phyloP scores from a whole-genome alignment of 2,797 vertebrate genomes.

The Pseudochaenichthys georgianus region DNA sequence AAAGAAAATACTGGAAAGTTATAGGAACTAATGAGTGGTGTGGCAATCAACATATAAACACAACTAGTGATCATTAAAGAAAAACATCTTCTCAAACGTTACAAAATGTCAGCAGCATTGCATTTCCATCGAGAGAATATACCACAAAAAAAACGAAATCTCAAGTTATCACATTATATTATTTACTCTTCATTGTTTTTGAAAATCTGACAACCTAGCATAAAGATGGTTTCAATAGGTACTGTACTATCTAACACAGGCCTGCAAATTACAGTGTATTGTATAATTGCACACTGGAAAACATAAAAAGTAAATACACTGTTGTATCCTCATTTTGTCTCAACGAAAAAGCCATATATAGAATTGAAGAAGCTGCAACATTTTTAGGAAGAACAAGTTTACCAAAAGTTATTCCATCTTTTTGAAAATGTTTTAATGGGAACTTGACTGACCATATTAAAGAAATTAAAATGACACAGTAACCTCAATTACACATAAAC shows the following conservation, averaged over 20 bases:
- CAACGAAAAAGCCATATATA: background rate
- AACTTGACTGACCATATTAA: background rate
- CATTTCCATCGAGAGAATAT: background rate
- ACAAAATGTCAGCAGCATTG: background rate
- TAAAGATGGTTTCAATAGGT: background rate
- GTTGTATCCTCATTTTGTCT: background rate
- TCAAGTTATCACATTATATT: background rate
- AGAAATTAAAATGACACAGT: background rate
- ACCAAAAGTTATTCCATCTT: background rate
- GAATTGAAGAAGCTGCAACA: too few species aligned
- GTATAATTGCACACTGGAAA: background rate
- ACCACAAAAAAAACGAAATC: background rate
- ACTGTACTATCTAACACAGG: background rate
- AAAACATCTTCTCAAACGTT: background rate
- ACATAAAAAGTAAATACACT: too few species aligned
- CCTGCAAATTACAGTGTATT: background rate
- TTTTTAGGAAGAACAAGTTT: background rate
- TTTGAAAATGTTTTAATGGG: background rate
- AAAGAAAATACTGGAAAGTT: slow-evolving; percentile 24
- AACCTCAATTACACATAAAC: background rate
- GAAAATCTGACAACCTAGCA: background rate
- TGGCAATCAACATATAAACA: slow-evolving; percentile 1
- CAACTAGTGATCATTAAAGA: background rate
- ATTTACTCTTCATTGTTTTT: slow-evolving; percentile 3
- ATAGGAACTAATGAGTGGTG: background rate